phyloP scores from a whole-genome alignment of 2,888 invertebrate species.

The Orchesellides sinensis region DNA sequence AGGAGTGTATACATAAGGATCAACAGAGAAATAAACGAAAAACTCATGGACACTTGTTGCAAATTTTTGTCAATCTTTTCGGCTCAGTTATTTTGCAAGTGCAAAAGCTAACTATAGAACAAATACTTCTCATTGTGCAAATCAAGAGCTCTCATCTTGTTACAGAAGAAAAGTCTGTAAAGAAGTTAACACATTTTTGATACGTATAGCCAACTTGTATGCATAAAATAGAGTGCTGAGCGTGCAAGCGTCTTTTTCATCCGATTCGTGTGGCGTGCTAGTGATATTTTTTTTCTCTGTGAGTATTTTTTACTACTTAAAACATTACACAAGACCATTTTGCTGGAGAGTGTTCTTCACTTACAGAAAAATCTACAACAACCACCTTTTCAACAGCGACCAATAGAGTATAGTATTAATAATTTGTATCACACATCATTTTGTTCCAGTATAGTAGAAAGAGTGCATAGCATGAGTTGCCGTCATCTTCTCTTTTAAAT shows the following conservation, averaged over 20 bases:
- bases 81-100: background rate
- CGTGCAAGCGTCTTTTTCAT: constrained; percentile 10
- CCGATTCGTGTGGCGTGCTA: constrained; percentile 18
- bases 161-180: background rate
- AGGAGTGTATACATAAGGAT: too few species aligned
- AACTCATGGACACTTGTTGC: constrained; percentile 54
- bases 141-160: constrained; percentile 17
- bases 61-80: constrained; percentile 41
- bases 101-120: too few species aligned
- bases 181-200: constrained; percentile 20
- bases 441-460: constrained; percentile 17
- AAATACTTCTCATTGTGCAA: background rate
- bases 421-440: too few species aligned
- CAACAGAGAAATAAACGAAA: background rate
- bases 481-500: constrained; percentile 33
- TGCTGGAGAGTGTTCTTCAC: constrained; percentile 44
- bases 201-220: constrained; percentile 1
- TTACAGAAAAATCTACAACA: constrained; percentile 15
- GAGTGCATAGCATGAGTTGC: background rate
- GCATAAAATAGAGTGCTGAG: too few species aligned
- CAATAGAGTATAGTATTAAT: background rate
- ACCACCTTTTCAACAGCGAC: background rate
- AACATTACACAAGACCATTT: background rate
- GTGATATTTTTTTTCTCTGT: constrained; percentile 3
- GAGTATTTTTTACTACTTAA: background rate